Base-by-base conservation (phyloP, 2,797 vertebrate genomes). In the Takifugu rubripes region DNA sequence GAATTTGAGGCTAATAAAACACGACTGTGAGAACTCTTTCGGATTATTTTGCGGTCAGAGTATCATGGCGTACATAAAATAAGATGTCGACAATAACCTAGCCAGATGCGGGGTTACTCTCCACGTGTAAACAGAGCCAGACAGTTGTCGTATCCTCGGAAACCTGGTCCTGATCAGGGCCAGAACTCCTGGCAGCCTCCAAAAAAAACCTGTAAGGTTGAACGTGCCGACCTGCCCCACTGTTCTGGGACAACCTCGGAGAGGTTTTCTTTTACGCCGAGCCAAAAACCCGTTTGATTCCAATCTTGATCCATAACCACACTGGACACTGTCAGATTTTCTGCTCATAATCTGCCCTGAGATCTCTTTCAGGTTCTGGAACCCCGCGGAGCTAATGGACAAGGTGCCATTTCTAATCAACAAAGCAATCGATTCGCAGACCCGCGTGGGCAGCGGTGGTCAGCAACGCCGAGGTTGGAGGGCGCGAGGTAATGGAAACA, bases 221-320 rank as follows among this genome's bases (percentile, higher is more conserved):
- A 73, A 45, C 66, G 63, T 44, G 75, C 66, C 77, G 74, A 69
- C 78, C 72, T 77, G 73, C 66, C 77, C 70, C 74, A 70, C 84
- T 74, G 74, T 81, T 85, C 80, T 54, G 36, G 79, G 65, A 65
- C 73, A 72, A 76, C 64, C 73, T 71, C 60, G n/a, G 0, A 73
- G 72, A 74, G 63, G 21, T 79, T 88, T 79, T 68, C 77, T 82
- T 87, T 86, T 66, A 69, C 84, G 16, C 14, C 33, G 79, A 80
- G 89, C 90, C 89, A 89, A 89, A 78, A 82, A 81, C 49, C 84
- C 77, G 83, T 77, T 87, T 75, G 84, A 68, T 83, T 88, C 88
- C 87, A 75, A 75, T 87, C 88, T 78, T 58, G 75, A 82, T 82
- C 82, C 70, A 59, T 67, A 83, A 79, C 78, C 77, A 49, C 59